Percentiles rank a stretch among this genome's conserved stretches.
Conservation (phyloP, 2,888 invertebrate genomes). For the Norana najaformis region DNA sequence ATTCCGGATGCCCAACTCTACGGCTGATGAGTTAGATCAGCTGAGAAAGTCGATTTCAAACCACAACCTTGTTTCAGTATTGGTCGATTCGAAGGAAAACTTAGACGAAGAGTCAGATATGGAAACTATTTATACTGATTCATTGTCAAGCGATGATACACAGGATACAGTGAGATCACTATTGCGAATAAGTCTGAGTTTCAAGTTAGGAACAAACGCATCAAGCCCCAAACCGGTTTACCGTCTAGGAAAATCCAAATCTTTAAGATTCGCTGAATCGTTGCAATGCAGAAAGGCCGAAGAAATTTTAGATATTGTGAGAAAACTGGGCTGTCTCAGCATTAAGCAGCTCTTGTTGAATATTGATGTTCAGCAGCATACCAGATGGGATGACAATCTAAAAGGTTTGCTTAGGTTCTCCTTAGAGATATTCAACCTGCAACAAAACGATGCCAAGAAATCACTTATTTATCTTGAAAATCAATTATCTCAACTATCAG, state of each 20-base stretch:
- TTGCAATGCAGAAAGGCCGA: neutral
- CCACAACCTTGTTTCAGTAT: neutral
- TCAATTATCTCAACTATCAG: neutral
- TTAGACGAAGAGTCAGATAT: neutral
- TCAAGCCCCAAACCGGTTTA: neutral
- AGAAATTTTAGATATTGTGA: neutral
- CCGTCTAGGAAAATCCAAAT: neutral
- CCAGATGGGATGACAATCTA: neutral
- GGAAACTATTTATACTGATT: neutral
- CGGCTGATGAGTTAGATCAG: neutral
- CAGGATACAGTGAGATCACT: neutral
- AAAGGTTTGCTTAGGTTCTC: neutral
- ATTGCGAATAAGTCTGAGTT: neutral
- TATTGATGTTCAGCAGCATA: neutral
- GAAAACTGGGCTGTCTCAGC: neutral
- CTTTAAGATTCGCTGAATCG: neutral
- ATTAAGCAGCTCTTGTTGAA: neutral
- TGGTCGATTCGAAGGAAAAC: neutral
- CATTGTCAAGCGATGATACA: neutral
- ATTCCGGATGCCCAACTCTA: neutral
- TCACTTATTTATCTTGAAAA: slow-evolving; percentile 2
- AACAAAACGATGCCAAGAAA: neutral
- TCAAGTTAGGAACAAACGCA: neutral
- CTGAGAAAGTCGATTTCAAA: neutral
- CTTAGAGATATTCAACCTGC: neutral